Percentiles rank a stretch among this genome's conserved stretches.
Conservation (phyloP, 2,797 vertebrate genomes). For the Myoxocephalus aenaeus region DNA sequence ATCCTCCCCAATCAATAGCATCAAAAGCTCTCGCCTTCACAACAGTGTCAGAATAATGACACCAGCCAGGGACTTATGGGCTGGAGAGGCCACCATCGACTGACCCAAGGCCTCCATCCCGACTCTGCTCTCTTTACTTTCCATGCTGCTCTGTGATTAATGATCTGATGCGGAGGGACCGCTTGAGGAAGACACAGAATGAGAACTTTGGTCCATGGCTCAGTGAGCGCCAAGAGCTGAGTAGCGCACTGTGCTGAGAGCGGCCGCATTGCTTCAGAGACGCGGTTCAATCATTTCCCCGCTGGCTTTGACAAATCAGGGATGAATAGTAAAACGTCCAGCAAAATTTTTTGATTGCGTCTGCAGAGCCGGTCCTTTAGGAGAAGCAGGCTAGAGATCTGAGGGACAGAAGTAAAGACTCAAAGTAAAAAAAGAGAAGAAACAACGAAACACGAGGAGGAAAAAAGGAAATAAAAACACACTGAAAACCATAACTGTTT, state of each 20-base stretch:
- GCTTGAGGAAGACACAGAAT: slow-evolving; percentile 42
- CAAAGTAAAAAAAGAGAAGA: background rate
- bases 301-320: slow-evolving; percentile 38
- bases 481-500: background rate
- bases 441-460: background rate
- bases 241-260: slow-evolving; percentile 31
- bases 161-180: slow-evolving; percentile 50
- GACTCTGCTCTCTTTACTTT: slow-evolving; percentile 55
- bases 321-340: slow-evolving; percentile 39
- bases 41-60: slow-evolving; percentile 74
- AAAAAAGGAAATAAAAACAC: background rate
- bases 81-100: slow-evolving; percentile 65
- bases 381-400: background rate
- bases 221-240: slow-evolving; percentile 39
- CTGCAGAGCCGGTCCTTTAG: background rate
- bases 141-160: slow-evolving; percentile 68
- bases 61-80: slow-evolving; percentile 57
- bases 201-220: slow-evolving; percentile 46
- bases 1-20: slow-evolving; percentile 76
- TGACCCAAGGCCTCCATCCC: slow-evolving; percentile 60
- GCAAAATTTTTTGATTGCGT: slow-evolving; percentile 39
- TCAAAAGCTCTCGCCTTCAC: slow-evolving; percentile 74
- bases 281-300: slow-evolving; percentile 37
- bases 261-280: slow-evolving; percentile 30
- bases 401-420: background rate